These are phyloP conservation scores for Martes martes DNA, from an alignment of 2,113 vertebrate species.

Conservation along the genomic window DNA sequence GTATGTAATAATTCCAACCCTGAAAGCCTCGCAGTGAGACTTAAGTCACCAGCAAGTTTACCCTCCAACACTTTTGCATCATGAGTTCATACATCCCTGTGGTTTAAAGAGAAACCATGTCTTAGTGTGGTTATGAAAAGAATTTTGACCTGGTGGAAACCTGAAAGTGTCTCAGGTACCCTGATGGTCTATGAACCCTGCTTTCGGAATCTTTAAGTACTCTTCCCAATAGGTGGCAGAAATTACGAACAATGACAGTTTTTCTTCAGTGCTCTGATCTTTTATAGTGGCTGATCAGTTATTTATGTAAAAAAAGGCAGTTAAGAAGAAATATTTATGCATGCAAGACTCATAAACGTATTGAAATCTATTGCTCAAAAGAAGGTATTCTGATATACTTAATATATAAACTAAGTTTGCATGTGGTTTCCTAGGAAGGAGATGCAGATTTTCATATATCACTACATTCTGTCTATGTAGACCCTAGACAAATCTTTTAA, in stretches of 20 bases:
- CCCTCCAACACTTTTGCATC: not conserved
- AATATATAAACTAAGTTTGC: not conserved
- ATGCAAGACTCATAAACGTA: not conserved
- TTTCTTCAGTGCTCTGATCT: not conserved
- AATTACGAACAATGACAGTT: not conserved
- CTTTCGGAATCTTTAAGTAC: not conserved
- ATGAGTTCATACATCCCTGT: not conserved
- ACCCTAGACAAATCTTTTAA: not conserved
- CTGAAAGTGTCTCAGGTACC: not conserved
- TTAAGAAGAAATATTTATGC: not conserved
- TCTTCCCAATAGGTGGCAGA: not conserved
- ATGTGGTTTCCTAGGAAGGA: not conserved
- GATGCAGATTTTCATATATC: not conserved
- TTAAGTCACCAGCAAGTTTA: not conserved
- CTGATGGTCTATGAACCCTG: fast-evolving
- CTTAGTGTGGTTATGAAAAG: not conserved
- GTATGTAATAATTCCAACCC: not conserved
- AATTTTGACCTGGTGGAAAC: not conserved
- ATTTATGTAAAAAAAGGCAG: not conserved
- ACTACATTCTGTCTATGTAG: not conserved
- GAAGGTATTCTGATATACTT: not conserved
- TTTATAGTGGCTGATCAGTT: not conserved
- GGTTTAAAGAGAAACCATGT: not conserved
- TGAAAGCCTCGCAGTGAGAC: not conserved
- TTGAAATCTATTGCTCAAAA: not conserved